Conservation (phyloP, 1,140 invertebrate species). For the Gyrodactylus bullatarudis region DNA sequence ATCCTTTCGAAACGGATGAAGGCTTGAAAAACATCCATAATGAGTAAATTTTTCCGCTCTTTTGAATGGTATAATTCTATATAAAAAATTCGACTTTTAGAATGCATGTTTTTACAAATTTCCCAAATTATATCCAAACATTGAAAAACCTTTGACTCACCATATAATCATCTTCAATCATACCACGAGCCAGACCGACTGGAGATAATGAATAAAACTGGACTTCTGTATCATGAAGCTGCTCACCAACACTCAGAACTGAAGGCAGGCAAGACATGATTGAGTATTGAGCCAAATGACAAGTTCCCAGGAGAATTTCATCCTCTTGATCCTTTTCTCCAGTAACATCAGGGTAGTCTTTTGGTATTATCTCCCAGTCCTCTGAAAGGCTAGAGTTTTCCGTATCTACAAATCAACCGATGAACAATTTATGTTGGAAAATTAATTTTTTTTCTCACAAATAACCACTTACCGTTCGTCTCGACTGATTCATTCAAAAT, state of each 20-base stretch:
- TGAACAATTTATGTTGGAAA: not conserved
- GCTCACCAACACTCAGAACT: not conserved
- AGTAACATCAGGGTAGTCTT: not conserved
- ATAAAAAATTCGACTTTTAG: too few species aligned
- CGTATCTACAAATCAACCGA: too few species aligned
- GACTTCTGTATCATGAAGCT: not conserved
- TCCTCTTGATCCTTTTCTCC: not conserved
- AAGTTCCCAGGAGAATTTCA: not conserved
- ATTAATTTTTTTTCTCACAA: too few species aligned
- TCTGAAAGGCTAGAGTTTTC: too few species aligned
- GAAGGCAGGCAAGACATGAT: not conserved
- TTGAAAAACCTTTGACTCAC: not conserved
- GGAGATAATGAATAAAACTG: not conserved
- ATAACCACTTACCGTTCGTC: too few species aligned
- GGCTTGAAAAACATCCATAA: too few species aligned
- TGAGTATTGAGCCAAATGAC: not conserved
- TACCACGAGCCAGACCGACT: not conserved
- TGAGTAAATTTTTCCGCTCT: too few species aligned
- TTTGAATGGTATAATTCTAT: too few species aligned
- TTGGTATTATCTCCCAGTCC: not conserved
- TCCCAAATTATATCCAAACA: not conserved
- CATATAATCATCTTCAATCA: constrained; percentile 1
- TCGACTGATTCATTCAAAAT: too few species aligned
- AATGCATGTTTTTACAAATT: too few species aligned
- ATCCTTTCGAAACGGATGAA: too few species aligned